phyloP scores from a whole-genome alignment of 2,113 vertebrate genomes.

The Cyprinodon brontotheroides region DNA sequence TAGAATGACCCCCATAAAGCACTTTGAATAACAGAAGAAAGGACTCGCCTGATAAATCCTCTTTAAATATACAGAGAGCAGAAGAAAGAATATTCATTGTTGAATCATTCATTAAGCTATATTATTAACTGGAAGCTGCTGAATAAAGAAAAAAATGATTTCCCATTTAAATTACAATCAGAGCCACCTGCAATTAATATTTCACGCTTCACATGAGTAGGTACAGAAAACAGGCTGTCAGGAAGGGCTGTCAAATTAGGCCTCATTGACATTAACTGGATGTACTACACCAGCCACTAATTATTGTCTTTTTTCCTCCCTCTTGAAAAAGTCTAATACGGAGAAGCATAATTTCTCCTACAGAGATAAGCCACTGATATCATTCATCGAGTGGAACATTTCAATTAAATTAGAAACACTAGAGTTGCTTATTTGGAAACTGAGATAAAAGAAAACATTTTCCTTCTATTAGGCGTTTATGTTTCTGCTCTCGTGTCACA shows the following conservation, averaged over 20 bases:
- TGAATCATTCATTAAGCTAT: constrained; percentile 11
- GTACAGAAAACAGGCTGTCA: constrained; percentile 58
- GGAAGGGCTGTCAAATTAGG: constrained; percentile 63
- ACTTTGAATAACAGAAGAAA: not conserved
- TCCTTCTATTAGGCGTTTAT: constrained; percentile 20
- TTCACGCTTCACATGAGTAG: constrained; percentile 65
- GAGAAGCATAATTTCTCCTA: constrained; percentile 48
- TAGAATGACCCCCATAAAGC: no score
- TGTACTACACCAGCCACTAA: constrained; percentile 59
- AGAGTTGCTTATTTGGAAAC: constrained; percentile 1
- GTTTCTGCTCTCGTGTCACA: not conserved
- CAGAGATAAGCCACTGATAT: constrained; percentile 50
- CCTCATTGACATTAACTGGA: constrained; percentile 72
- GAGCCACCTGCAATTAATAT: constrained; percentile 62
- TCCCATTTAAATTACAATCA: constrained; percentile 49
- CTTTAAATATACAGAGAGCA: not conserved
- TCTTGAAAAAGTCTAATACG: constrained; percentile 39
- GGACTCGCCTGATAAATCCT: not conserved
- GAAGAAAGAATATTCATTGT: not conserved
- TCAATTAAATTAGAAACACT: constrained; percentile 46
- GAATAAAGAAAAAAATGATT: constrained; percentile 44
- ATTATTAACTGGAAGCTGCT: constrained; percentile 23
- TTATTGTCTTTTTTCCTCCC: constrained; percentile 34
- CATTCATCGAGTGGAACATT: constrained; percentile 43
- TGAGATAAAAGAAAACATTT: constrained; percentile 27